Evolutionary conservation across 1,140 invertebrate species (phyloP).

Genomic region (Megathymus violae): DNA sequence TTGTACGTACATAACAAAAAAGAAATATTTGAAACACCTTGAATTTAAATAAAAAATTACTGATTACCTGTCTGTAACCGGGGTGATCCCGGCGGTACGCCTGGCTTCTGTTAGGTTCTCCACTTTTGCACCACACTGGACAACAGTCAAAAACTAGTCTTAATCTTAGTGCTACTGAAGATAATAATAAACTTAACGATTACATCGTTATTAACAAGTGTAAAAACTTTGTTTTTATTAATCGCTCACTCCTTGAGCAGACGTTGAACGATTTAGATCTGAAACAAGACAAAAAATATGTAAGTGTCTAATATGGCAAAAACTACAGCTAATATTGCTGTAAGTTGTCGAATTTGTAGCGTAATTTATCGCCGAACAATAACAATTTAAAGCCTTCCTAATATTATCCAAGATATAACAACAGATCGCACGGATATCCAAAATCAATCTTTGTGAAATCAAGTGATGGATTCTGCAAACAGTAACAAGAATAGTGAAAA

Average conservation of each 20-base stretch:
- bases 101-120: constrained; percentile 63
- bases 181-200: constrained; percentile 16
- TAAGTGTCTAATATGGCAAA: background rate
- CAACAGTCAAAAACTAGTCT: constrained; percentile 30
- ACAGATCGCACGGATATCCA: too few relatives aligned
- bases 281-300: constrained; percentile 57
- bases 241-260: constrained; percentile 10
- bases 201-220: constrained; percentile 18
- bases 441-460: too few relatives aligned
- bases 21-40: too few relatives aligned
- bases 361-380: background rate
- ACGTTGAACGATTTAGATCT: constrained; percentile 52
- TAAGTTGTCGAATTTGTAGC: background rate
- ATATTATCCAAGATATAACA: too few relatives aligned
- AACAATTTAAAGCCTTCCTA: too few relatives aligned
- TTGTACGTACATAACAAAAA: too few relatives aligned
- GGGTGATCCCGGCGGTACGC: constrained; percentile 65
- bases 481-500: background rate
- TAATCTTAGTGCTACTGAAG: constrained; percentile 10
- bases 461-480: background rate
- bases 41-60: too few relatives aligned
- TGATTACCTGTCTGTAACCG: constrained; percentile 71
- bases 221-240: constrained; percentile 19
- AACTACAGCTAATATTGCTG: background rate
- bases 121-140: constrained; percentile 63